A percentile compares a stretch with the other conserved stretches of the same genome.
Conservation (phyloP, 1,140 invertebrate genomes). For the Lucilia sericata region DNA sequence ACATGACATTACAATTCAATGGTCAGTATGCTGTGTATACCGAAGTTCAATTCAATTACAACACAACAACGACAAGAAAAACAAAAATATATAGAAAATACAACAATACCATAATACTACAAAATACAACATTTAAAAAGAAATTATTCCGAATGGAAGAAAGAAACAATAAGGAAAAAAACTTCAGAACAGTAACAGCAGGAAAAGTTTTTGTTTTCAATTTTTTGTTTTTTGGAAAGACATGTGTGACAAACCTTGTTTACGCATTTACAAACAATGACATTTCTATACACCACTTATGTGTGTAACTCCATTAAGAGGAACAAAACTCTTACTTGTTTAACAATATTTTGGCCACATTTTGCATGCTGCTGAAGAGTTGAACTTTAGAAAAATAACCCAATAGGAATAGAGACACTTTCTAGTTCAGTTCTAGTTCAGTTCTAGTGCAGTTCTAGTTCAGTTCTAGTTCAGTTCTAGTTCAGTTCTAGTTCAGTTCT, state of each 20-base stretch:
- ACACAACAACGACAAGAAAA: background rate
- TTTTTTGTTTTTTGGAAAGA: background rate
- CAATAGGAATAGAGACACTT: too few relatives aligned
- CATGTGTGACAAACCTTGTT: conserved; percentile 40
- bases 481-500: too few relatives aligned
- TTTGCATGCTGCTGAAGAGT: too few relatives aligned
- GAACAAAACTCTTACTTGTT: too few relatives aligned
- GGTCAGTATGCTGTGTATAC: conserved; percentile 24
- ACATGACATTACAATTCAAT: conserved; percentile 37
- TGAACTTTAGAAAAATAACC: too few relatives aligned
- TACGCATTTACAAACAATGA: conserved; percentile 27
- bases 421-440: too few relatives aligned
- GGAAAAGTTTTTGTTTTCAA: conserved; percentile 10
- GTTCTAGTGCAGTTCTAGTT: too few relatives aligned
- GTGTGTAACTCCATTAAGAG: too few relatives aligned
- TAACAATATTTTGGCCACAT: too few relatives aligned
- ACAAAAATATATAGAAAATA: background rate
- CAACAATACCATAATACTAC: conserved; percentile 19
- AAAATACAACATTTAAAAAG: conserved; percentile 17
- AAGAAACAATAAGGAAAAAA: background rate
- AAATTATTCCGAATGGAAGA: conserved; percentile 6
- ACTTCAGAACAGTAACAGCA: background rate
- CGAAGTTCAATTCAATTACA: conserved; percentile 39
- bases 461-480: too few relatives aligned
- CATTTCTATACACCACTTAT: background rate